Evolutionary conservation across 2,113 vertebrate genomes (phyloP).

Genomic region (Gopherus evgoodei): DNA sequence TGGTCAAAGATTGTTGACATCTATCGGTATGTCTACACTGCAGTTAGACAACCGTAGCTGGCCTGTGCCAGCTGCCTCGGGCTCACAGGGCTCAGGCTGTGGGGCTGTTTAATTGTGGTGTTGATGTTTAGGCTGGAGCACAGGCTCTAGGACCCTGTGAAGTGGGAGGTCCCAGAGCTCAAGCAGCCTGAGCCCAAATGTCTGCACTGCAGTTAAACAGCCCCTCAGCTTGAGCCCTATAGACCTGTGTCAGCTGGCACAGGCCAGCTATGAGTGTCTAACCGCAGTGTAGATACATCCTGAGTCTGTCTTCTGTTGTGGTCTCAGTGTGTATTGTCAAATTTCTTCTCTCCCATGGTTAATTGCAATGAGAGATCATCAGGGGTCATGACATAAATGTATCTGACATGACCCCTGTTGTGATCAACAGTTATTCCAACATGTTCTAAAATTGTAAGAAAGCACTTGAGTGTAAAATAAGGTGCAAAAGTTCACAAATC

Average conservation of each 20-base stretch:
- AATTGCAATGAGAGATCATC: background rate
- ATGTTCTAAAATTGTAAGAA: constrained; percentile 22
- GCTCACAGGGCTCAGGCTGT: no score
- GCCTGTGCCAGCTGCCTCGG: background rate
- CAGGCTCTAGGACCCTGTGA: background rate
- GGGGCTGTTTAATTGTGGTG: background rate
- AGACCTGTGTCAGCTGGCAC: background rate
- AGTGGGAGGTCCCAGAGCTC: background rate
- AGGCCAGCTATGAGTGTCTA: background rate
- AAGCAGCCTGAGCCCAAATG: background rate
- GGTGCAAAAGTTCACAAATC: constrained; percentile 9
- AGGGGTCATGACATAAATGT: background rate
- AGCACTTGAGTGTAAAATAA: background rate
- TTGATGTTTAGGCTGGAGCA: background rate
- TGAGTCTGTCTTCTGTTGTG: background rate
- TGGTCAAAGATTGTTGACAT: background rate
- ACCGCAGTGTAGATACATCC: background rate
- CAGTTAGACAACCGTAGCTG: background rate
- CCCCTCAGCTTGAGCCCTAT: background rate
- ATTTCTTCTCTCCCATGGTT: background rate
- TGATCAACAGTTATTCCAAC: background rate
- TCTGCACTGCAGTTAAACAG: background rate
- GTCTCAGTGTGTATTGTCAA: background rate
- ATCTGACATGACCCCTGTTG: background rate
- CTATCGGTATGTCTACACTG: background rate